Evolutionary conservation across 2,113 vertebrate genomes (phyloP), one percentile per base, ranked within the genome.

Genomic region (Malurus cyaneus): DNA sequence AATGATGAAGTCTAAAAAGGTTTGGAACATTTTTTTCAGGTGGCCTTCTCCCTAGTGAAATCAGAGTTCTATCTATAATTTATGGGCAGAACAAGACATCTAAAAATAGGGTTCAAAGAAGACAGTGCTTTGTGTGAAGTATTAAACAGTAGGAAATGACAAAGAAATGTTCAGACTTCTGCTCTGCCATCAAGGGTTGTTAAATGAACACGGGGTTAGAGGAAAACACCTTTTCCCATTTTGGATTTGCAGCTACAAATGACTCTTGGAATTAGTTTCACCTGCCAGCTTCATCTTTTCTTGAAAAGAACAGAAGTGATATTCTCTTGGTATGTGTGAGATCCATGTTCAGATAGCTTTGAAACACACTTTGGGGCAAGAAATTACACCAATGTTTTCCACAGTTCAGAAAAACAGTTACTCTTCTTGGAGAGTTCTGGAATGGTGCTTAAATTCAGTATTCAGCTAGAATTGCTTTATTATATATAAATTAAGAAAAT

Each of bases 71-170:
- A 57, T 70, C 11, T 86, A 71, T 91, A 86, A 90, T 84, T 93
- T 86, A 93, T 90, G 60, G 56, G 36, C 47, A 89, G 91, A 92
- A 52, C 18, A 90, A 90, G 83, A 81, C 80, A 86, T 31, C 73
- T 93, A 91, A 92, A 93, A 95, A 91, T 89, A 84, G 59, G 70
- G 54, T 93, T 95, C 81, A 94, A 88, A 90, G 66, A 83, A 94
- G 76, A 34, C 86, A 88, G 44, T 46, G 57, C 80, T 89, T 93
- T 84, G 53, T 84, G 65, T 94, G 89, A 95, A 95, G 94, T 47
- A 93, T 95, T 91, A 91, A 93, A 70, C 86, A 89, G 65, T 47
- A 93, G 60, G 41, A 93, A 96, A 92, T 88, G 60, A 78, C 60
- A 92, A 92, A 86, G 52, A 94, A 96, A 64, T 79, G 80, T 81